phyloP scores from a whole-genome alignment of 2,888 invertebrate genomes.

The Cryptus viduatorius region DNA sequence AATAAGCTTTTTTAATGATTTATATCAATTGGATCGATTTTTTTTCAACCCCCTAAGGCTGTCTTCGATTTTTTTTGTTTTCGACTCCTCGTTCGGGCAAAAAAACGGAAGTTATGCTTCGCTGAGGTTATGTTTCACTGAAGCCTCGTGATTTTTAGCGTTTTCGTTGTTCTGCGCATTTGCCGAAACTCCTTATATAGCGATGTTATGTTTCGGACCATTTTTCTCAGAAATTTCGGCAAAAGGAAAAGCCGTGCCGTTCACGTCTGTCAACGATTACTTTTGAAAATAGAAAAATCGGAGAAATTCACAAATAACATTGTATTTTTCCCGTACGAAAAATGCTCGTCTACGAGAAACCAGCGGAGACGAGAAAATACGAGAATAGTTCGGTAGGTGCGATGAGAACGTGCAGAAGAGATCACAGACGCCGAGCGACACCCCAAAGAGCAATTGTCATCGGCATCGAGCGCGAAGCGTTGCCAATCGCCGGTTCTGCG shows the following conservation, averaged over 20 bases:
- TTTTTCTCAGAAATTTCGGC: background rate
- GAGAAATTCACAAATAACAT: background rate
- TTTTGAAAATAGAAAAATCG: background rate
- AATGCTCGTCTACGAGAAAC: slow-evolving; percentile 8
- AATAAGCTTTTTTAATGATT: too few species aligned
- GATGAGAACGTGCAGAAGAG: slow-evolving; percentile 55
- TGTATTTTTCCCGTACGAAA: background rate
- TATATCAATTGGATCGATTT: too few species aligned
- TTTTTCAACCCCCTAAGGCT: too few species aligned
- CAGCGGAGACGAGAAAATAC: background rate
- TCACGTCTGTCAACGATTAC: background rate
- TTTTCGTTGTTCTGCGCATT: too few species aligned
- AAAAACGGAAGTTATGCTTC: too few species aligned
- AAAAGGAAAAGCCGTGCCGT: background rate
- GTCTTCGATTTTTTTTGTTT: too few species aligned
- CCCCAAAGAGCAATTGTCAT: slow-evolving; percentile 64
- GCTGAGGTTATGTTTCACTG: too few species aligned
- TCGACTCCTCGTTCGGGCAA: too few species aligned
- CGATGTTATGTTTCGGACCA: background rate
- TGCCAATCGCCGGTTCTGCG: slow-evolving; percentile 56
- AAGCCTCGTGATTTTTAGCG: too few species aligned
- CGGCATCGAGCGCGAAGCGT: slow-evolving; percentile 65
- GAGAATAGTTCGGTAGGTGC: slow-evolving; percentile 13
- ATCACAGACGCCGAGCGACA: slow-evolving; percentile 50
- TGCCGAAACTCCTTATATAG: background rate